Conservation (phyloP, 92 coral and sea anemone species). For the Parazoanthus darwini region DNA sequence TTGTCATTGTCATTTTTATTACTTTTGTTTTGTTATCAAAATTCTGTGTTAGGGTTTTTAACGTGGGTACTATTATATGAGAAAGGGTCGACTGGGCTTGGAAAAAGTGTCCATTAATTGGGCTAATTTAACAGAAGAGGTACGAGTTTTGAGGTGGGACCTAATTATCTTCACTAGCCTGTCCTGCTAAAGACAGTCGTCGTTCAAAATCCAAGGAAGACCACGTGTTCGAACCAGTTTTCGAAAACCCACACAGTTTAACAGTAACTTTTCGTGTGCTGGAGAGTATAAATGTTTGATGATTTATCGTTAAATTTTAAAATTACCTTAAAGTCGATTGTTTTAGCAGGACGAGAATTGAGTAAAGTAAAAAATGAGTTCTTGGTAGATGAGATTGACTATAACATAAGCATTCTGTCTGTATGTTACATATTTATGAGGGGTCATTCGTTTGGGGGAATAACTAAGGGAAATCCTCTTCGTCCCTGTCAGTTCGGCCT, state of each 20-base stretch:
- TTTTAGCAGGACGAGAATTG: neutral
- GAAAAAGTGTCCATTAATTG: neutral
- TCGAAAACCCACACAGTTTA: neutral
- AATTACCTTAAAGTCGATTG: neutral
- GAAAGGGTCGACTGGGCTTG: neutral
- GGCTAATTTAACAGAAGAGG: neutral
- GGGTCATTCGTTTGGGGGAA: neutral
- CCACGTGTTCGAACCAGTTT: neutral
- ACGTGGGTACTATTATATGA: no score
- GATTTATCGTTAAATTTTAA: no score
- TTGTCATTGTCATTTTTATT: no score
- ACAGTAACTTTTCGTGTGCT: neutral
- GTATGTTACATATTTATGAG: neutral
- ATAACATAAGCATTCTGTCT: neutral
- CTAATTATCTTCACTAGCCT: neutral
- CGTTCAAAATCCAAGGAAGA: neutral
- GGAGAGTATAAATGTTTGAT: neutral
- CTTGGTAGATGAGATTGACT: neutral
- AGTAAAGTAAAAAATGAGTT: no score
- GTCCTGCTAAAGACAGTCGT: no score
- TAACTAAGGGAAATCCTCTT: constrained; percentile 28
- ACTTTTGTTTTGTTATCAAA: no score
- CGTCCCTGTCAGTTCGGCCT: constrained; percentile 74
- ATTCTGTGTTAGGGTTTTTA: no score
- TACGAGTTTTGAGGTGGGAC: neutral